Conservation (phyloP, 2,888 invertebrate species). For the Bruchidius siliquastri region DNA sequence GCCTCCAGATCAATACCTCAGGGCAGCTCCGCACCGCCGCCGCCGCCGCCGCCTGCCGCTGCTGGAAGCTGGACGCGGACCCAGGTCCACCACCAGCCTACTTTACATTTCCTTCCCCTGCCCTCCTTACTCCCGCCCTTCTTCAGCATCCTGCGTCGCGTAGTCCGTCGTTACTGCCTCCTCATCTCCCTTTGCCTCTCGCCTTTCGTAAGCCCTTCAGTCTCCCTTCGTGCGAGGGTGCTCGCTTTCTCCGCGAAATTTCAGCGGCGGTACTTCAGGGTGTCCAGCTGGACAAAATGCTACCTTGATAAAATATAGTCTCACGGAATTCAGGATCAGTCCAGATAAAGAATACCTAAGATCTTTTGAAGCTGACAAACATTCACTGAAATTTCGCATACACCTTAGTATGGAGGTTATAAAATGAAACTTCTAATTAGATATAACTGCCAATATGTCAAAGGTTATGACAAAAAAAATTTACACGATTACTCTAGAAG, state of each 20-base stretch:
- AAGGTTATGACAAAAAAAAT: too few relatives aligned
- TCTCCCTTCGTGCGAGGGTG: constrained; percentile 55
- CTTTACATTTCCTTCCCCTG: constrained; percentile 54
- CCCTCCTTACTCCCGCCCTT: constrained; percentile 27
- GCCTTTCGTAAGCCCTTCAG: constrained; percentile 54
- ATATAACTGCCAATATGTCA: too few relatives aligned
- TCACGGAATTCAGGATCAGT: too few relatives aligned
- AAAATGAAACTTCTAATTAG: too few relatives aligned
- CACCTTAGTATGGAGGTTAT: too few relatives aligned
- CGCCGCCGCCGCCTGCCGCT: constrained; percentile 30
- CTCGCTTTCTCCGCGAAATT: constrained; percentile 33
- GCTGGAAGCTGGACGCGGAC: constrained; percentile 28
- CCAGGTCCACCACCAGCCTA: constrained; percentile 50
- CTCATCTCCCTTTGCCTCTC: constrained; percentile 30
- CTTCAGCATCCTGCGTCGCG: background rate
- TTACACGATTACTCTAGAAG: too few relatives aligned
- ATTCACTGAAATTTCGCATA: too few relatives aligned
- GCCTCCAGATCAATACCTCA: constrained; percentile 48
- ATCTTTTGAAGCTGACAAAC: too few relatives aligned
- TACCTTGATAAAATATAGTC: too few relatives aligned
- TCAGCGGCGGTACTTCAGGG: constrained; percentile 8
- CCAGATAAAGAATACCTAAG: too few relatives aligned
- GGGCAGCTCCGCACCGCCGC: constrained; percentile 38
- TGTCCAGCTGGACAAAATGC: background rate
- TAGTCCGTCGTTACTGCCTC: constrained; percentile 18